phyloP scores from a whole-genome alignment of 2,888 invertebrate species.

The Sepiola atlantica region DNA sequence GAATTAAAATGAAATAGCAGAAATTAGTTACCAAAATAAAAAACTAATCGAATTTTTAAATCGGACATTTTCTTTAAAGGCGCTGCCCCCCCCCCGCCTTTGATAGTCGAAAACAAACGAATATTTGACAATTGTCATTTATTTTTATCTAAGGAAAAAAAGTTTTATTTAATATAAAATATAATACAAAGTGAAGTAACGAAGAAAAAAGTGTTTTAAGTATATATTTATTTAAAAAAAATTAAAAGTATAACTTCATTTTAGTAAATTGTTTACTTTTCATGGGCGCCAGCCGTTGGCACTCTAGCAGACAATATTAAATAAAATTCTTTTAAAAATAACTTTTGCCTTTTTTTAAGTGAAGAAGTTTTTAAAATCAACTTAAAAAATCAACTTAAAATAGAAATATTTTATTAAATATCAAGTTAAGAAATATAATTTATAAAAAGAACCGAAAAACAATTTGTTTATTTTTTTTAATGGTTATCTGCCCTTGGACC shows the following conservation, averaged over 20 bases:
- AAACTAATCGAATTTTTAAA: neutral
- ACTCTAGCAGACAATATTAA: constrained; percentile 11
- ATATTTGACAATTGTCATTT: neutral
- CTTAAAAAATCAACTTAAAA: neutral
- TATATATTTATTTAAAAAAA: neutral
- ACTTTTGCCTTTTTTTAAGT: neutral
- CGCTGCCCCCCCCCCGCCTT: neutral
- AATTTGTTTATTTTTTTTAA: neutral
- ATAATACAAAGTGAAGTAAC: neutral
- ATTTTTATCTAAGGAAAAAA: neutral
- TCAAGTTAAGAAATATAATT: neutral
- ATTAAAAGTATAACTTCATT: neutral
- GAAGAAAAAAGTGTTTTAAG: neutral
- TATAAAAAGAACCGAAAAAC: neutral
- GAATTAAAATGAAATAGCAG: neutral
- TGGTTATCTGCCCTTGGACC: constrained; percentile 34
- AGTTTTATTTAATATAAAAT: neutral
- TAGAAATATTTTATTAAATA: neutral
- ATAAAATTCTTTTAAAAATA: neutral
- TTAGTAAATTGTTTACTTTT: neutral
- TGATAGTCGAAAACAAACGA: constrained; percentile 5
- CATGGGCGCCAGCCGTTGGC: constrained; percentile 11
- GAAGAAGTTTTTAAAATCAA: neutral
- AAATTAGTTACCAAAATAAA: neutral
- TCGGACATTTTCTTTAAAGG: neutral